Evolutionary conservation across 2,888 invertebrate species (phyloP).

Genomic region (Synergus gifuensis): DNA sequence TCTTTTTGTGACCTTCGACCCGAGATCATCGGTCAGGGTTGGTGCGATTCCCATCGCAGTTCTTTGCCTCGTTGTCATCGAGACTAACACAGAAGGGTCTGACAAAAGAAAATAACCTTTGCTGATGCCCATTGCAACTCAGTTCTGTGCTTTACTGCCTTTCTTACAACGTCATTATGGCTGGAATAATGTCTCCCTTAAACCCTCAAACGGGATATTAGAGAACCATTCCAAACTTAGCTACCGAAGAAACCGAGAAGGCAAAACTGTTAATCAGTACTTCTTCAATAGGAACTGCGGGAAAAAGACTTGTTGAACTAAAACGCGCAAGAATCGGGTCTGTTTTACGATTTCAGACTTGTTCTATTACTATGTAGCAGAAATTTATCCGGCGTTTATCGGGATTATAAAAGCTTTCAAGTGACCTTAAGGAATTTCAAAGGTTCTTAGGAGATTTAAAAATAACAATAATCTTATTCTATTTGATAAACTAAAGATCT

Average conservation of each 20-base stretch:
- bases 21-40: constrained; percentile 60
- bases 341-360: not conserved
- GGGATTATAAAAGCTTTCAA: no score
- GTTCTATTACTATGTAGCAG: no score
- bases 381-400: no score
- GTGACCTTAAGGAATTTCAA: no score
- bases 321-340: not conserved
- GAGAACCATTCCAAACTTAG: constrained; percentile 22
- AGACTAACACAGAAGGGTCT: constrained; percentile 12
- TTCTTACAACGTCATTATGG: constrained; percentile 11
- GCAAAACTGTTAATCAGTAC: constrained; percentile 11
- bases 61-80: constrained; percentile 40
- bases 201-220: constrained; percentile 31
- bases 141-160: constrained; percentile 20
- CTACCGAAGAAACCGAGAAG: constrained; percentile 28
- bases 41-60: constrained; percentile 51
- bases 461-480: not conserved
- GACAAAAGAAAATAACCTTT: constrained; percentile 36
- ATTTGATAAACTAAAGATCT: not conserved
- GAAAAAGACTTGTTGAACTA: not conserved
- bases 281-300: constrained; percentile 18
- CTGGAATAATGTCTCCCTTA: constrained; percentile 31
- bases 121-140: constrained; percentile 27
- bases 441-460: no score
- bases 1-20: constrained; percentile 52